phyloP scores from a whole-genome alignment of 2,797 vertebrate species.

The Odontamblyopus rebecca region DNA sequence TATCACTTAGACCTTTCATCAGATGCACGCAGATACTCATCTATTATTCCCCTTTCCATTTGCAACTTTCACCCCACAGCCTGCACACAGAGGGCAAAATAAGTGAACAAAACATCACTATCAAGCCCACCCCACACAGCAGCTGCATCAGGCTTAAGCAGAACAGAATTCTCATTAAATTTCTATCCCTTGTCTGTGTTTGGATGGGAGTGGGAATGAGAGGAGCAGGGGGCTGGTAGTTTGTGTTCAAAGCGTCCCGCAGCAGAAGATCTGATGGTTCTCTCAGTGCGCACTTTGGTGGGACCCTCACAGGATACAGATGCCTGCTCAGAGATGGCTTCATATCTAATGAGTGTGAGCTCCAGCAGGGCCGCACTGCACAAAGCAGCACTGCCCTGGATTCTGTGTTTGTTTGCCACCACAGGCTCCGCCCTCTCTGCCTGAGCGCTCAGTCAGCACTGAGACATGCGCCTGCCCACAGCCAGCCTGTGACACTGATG shows the following conservation, averaged over 20 bases:
- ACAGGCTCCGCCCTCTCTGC: slow-evolving; percentile 63
- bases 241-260: slow-evolving; percentile 74
- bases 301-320: slow-evolving; percentile 76
- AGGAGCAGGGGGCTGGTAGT: slow-evolving; percentile 54
- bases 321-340: slow-evolving; percentile 73
- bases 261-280: slow-evolving; percentile 75
- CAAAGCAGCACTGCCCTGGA: slow-evolving; percentile 71
- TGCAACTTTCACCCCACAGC: slow-evolving; percentile 70
- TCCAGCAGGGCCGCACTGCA: slow-evolving; percentile 68
- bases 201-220: slow-evolving; percentile 58
- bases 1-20: slow-evolving; percentile 80
- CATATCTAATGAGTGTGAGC: slow-evolving; percentile 79
- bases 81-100: slow-evolving; percentile 64
- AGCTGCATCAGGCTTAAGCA: slow-evolving; percentile 65
- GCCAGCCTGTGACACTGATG: slow-evolving; percentile 75
- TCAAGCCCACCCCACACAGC: slow-evolving; percentile 58
- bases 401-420: slow-evolving; percentile 77
- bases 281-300: slow-evolving; percentile 72
- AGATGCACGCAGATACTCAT: slow-evolving; percentile 78
- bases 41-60: slow-evolving; percentile 76
- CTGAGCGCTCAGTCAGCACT: slow-evolving; percentile 66
- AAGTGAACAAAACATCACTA: slow-evolving; percentile 71
- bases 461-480: slow-evolving; percentile 75
- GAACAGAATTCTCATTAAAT: slow-evolving; percentile 73
- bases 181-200: slow-evolving; percentile 69